phyloP scores from a whole-genome alignment of 2,113 vertebrate species.

The Passerina amoena region DNA sequence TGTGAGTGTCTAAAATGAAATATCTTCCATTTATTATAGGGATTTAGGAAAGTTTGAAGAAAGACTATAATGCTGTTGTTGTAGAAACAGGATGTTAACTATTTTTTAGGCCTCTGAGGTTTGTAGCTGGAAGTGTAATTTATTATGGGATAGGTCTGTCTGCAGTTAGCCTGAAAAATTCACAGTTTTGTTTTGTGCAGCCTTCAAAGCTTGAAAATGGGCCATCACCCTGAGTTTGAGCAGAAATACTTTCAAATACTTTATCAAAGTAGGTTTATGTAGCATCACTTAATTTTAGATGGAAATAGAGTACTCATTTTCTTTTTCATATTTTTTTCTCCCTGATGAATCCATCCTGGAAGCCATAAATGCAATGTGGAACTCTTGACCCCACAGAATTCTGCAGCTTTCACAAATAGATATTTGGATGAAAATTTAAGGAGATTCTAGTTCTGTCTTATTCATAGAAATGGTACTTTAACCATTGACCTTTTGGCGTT shows the following conservation, averaged over 20 bases:
- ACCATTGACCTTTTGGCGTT: not conserved
- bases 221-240: not conserved
- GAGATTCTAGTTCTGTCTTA: not conserved
- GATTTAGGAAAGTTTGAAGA: constrained; percentile 19
- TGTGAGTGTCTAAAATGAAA: constrained; percentile 72
- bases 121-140: not conserved
- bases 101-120: not conserved
- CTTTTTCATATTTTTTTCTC: not conserved
- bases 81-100: not conserved
- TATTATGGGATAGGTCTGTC: not conserved
- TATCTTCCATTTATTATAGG: constrained; percentile 72
- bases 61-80: not conserved
- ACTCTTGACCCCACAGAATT: not conserved
- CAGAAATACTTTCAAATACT: not conserved
- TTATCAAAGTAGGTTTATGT: not conserved
- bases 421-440: not conserved
- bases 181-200: accelerated
- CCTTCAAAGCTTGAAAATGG: not conserved
- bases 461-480: not conserved
- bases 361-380: not conserved
- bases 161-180: not conserved
- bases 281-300: not conserved
- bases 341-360: not conserved
- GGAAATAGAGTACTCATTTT: not conserved
- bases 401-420: not conserved